Base-by-base conservation (phyloP, 2,888 invertebrate genomes). In the Latrodectus hesperus region DNA sequence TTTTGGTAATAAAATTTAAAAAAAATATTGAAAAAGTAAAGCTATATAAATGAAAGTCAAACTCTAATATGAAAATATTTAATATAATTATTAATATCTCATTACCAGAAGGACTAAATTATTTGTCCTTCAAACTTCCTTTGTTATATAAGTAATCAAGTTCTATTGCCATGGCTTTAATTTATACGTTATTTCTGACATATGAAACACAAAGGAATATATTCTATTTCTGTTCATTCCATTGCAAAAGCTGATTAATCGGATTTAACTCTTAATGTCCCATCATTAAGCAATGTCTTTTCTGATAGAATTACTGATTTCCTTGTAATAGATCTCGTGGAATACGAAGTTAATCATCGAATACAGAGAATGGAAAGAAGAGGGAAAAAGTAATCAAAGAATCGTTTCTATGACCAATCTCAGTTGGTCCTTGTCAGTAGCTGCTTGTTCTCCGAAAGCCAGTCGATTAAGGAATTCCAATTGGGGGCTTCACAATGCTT, bases 291-390 rank as follows among this genome's bases (percentile, higher is more conserved):
- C 53, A 73, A 84, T 84, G 77, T 78, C 51, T 26, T 67, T 22
- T 55, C 71, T 38, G n/a, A 65, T 12, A 12, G 12, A 67, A 77
- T 17, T 49, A 16, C 72, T 49, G 55, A 55, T 52, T 75, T 78
- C 71, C 52, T 65, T 84, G 84, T 78, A 84, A 84, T 72, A 78
- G 70, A 70, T 67, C 67, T 73, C 22, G 52, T 17, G 77, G 67
- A 72, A 17, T 26, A 53, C 26, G 65, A 67, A 84, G 77, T 78
- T 84, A 84, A 84, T 84, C 84, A 84, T 84, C 38, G 78, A 72
- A 38, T n/a, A 64, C 38, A 17, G 51, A 55, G 55, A 10, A 73
- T 51, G 52, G 78, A 72, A 67, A 73, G 51, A 14, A 52, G 16
- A 26, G 64, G 14, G 12, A 73, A 73, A 17, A 17, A 17, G 52